These are phyloP conservation scores for Cassiopea xamachana DNA, from an alignment of 30 jellyfish, hydroid and myxozoan genomes.

Conservation along the genomic window DNA sequence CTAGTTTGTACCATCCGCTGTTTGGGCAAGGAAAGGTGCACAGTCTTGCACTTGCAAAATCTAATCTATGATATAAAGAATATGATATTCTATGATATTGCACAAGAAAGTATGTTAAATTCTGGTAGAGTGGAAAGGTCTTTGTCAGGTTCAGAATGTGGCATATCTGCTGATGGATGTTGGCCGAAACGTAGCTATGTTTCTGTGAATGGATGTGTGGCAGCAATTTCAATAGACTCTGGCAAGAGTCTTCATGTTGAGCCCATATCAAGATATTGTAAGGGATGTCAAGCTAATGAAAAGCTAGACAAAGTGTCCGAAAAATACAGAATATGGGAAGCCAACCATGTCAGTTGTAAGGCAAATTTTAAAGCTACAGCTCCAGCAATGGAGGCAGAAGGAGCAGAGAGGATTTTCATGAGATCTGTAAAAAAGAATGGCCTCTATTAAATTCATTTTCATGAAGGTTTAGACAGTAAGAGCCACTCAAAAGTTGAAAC, in stretches of 20 bases:
- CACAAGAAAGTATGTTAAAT: conserved; percentile 11
- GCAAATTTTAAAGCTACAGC: background rate
- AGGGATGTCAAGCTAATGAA: background rate
- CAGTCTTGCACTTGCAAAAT: too few species aligned
- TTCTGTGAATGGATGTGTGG: background rate
- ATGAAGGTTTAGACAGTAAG: conserved; percentile 71
- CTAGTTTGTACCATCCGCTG: too few species aligned
- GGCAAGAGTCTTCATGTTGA: background rate
- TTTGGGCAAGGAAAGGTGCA: too few species aligned
- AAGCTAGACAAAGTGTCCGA: background rate
- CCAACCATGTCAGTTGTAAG: background rate
- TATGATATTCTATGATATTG: background rate
- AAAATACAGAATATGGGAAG: background rate
- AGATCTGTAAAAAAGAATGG: conserved; percentile 17
- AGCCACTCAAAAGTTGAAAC: background rate
- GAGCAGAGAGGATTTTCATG: background rate
- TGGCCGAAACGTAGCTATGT: conserved; percentile 1
- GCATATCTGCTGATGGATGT: background rate
- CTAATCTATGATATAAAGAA: too few species aligned
- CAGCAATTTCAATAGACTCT: background rate
- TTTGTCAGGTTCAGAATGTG: background rate
- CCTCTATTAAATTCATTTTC: background rate
- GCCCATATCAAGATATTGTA: background rate
- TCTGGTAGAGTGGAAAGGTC: background rate
- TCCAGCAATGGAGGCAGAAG: background rate